Percentiles rank a stretch among this genome's conserved stretches.
These are phyloP conservation scores for Halcyon smyrnensis DNA, from an alignment of 2,797 vertebrate species.

Conservation along the genomic window DNA sequence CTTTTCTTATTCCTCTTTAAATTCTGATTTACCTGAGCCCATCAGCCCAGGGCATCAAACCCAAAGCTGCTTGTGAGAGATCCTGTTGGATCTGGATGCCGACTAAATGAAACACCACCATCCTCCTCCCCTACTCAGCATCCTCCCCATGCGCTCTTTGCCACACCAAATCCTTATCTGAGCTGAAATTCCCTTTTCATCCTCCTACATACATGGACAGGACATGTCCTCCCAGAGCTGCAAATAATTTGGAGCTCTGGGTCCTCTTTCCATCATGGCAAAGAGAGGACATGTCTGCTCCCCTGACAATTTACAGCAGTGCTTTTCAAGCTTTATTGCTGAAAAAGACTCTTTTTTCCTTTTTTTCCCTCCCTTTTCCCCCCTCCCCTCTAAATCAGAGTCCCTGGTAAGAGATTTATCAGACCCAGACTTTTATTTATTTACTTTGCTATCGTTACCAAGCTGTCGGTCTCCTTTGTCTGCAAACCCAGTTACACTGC, in stretches of 20 bases:
- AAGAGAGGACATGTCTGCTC: neutral
- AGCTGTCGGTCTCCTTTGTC: neutral
- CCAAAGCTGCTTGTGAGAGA: neutral
- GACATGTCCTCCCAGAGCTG: neutral
- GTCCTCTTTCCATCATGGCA: neutral
- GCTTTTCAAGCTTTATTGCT: neutral
- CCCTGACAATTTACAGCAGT: neutral
- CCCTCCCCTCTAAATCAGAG: neutral
- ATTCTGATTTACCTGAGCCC: neutral
- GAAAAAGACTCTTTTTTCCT: neutral
- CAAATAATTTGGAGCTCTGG: neutral
- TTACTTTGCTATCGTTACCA: neutral
- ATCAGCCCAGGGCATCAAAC: neutral
- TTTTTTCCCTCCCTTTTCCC: fast-evolving
- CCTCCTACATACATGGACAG: fast-evolving
- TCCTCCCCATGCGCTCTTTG: neutral
- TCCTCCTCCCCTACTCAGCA: neutral
- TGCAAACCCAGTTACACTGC: neutral
- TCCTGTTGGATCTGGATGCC: neutral
- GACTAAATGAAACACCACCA: fast-evolving
- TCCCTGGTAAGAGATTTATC: neutral
- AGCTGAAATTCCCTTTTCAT: neutral
- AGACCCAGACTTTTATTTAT: neutral
- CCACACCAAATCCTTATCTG: neutral
- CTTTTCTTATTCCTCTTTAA: neutral